Evolutionary conservation across 2,888 invertebrate genomes (phyloP).

Genomic region (Eledone cirrhosa): DNA sequence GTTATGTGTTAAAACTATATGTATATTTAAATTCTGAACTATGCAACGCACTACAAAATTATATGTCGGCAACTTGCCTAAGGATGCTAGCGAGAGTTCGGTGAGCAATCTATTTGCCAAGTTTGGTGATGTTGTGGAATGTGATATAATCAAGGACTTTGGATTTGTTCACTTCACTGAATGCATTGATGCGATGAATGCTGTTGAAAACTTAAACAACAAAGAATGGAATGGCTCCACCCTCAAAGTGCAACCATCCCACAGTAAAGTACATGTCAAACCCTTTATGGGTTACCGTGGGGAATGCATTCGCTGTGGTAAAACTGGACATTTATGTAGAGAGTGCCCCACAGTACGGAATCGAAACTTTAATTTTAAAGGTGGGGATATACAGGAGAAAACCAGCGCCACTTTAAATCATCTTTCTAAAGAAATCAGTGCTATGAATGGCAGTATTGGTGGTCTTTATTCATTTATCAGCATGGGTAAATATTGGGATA

Average conservation of each 20-base stretch:
- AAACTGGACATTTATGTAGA: not conserved
- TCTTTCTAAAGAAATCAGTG: too few species aligned
- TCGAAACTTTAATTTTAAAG: not conserved
- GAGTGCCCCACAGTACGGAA: not conserved
- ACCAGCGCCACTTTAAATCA: too few species aligned
- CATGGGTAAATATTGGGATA: too few species aligned
- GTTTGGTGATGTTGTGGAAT: not conserved
- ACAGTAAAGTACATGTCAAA: not conserved
- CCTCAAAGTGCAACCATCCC: not conserved
- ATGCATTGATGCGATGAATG: not conserved
- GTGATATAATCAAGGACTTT: not conserved
- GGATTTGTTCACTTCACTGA: conserved; percentile 1
- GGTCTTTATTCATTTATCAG: too few species aligned
- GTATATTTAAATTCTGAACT: too few species aligned
- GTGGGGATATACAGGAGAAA: too few species aligned
- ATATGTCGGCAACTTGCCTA: conserved; percentile 8
- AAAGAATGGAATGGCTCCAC: not conserved
- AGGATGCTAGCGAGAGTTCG: too few species aligned
- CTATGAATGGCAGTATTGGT: too few species aligned
- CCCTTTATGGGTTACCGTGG: not conserved
- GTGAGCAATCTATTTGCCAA: not conserved
- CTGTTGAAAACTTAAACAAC: not conserved
- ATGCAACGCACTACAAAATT: not conserved
- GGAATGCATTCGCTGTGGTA: not conserved
- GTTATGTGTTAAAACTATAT: too few species aligned